phyloP scores from a whole-genome alignment of 2,113 vertebrate genomes.

The Tetrax tetrax region DNA sequence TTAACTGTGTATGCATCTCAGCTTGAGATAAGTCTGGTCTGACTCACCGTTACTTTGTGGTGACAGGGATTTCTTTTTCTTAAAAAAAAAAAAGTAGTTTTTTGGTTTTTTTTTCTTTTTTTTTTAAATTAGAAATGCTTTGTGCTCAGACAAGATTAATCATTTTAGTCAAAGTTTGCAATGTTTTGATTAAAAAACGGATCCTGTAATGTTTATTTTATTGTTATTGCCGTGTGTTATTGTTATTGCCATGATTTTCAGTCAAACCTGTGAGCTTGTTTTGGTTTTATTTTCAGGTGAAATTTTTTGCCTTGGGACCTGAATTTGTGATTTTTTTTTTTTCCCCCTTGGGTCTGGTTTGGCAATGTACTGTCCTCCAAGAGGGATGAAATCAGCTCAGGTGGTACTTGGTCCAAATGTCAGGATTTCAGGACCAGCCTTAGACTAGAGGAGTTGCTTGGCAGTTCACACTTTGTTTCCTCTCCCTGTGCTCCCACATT shows the following conservation, averaged over 20 bases:
- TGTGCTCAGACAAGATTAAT: background rate
- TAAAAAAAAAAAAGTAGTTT: background rate
- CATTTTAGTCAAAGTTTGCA: background rate
- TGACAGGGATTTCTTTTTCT: background rate
- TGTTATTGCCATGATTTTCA: background rate
- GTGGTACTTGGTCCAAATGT: background rate
- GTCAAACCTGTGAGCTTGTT: background rate
- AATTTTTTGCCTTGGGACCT: background rate
- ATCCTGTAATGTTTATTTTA: background rate
- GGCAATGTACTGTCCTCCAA: background rate
- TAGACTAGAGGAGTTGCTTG: background rate
- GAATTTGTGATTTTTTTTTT: background rate
- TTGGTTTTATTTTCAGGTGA: background rate
- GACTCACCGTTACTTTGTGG: background rate
- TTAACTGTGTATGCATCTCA: background rate
- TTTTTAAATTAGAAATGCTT: background rate
- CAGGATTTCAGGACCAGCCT: background rate
- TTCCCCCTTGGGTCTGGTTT: background rate
- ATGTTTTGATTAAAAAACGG: background rate
- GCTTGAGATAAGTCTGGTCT: background rate
- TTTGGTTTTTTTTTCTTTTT: no score
- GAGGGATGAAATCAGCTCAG: background rate
- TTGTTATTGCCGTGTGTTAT: background rate
- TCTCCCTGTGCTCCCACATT: background rate
- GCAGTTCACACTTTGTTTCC: background rate